phyloP scores from a whole-genome alignment of 2,113 vertebrate genomes.

The Sminthopsis crassicaudata region DNA sequence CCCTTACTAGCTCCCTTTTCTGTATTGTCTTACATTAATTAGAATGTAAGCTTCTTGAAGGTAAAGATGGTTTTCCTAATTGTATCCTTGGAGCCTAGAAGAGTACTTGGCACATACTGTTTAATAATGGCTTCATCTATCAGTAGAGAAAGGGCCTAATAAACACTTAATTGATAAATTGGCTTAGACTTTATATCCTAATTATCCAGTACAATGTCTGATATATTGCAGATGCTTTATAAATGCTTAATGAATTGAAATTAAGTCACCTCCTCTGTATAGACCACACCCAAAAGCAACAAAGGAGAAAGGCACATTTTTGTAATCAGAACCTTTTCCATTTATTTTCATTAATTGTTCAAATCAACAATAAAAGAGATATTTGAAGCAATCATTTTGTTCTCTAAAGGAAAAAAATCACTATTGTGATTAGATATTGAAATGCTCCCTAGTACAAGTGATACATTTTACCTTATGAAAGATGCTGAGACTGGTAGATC shows the following conservation, averaged over 20 bases:
- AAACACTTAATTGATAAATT: not conserved
- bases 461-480: conserved; percentile 33
- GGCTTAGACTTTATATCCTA: not conserved
- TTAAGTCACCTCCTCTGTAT: not conserved
- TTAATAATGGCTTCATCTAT: not conserved
- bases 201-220: not conserved
- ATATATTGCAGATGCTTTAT: not conserved
- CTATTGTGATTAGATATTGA: not conserved
- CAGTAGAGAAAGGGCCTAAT: not conserved
- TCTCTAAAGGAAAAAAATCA: not conserved
- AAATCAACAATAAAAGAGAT: conserved; percentile 3
- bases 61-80: too few species aligned
- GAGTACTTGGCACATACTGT: not conserved
- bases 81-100: too few species aligned
- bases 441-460: not conserved
- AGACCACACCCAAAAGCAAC: not conserved
- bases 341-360: not conserved
- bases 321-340: not conserved
- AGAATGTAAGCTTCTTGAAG: too few species aligned
- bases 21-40: not conserved
- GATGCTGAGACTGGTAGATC: too few species aligned
- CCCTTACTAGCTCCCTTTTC: not conserved
- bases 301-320: not conserved
- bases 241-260: not conserved
- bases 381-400: not conserved